phyloP scores from a whole-genome alignment of 2,888 invertebrate species.

The Platerodrilus igneus region DNA sequence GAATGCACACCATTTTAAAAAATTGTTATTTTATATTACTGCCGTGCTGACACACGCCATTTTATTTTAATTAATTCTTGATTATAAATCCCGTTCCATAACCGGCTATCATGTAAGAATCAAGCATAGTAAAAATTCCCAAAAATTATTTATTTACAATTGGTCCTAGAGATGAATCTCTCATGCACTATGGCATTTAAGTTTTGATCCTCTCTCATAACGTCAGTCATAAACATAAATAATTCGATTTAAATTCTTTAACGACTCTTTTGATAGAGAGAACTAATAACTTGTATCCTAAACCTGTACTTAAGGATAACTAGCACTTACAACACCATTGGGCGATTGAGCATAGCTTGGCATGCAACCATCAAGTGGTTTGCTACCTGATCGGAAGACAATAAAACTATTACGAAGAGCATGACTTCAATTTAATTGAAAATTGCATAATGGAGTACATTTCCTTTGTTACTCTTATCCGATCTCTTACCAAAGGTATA shows the following conservation, averaged over 20 bases:
- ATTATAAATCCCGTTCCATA: no score
- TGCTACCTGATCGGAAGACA: constrained; percentile 15
- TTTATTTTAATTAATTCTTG: no score
- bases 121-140: no score
- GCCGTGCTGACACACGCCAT: no score
- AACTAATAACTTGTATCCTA: constrained; percentile 26
- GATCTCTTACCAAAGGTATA: no score
- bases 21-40: no score
- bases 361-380: constrained; percentile 18
- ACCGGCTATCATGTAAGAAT: no score
- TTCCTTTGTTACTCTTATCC: no score
- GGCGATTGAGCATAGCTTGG: constrained; percentile 12
- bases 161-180: constrained; percentile 11
- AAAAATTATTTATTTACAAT: constrained; percentile 11
- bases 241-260: constrained; percentile 28
- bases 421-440: constrained; percentile 4
- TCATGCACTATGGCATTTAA: constrained; percentile 13
- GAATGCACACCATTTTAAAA: no score
- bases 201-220: constrained; percentile 19
- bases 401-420: constrained; percentile 4
- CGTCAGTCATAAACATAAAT: constrained; percentile 24
- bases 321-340: constrained; percentile 20
- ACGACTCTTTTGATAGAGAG: constrained; percentile 24
- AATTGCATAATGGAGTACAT: no score
- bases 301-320: constrained; percentile 28